Conservation (phyloP, 2,888 invertebrate species). For the Agrotis clavis region DNA sequence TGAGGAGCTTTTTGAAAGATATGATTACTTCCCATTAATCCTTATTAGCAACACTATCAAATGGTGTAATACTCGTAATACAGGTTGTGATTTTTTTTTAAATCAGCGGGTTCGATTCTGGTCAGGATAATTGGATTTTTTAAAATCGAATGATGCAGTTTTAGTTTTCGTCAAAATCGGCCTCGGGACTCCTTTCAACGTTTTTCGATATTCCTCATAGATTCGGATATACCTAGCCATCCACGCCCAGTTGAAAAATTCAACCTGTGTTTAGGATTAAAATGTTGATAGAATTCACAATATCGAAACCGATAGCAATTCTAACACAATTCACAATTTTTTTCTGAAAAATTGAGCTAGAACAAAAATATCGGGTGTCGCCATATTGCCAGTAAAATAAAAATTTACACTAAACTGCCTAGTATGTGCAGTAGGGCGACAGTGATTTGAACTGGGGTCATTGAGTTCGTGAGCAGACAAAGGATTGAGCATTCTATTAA, state of each 20-base stretch:
- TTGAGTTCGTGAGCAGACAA: background rate
- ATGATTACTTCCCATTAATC: background rate
- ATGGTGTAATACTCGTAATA: no score
- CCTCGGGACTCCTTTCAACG: no score
- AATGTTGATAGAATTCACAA: conserved; percentile 1
- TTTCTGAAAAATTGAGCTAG: conserved; percentile 25
- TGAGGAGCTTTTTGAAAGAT: background rate
- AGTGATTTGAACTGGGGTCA: conserved; percentile 16
- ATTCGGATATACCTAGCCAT: no score
- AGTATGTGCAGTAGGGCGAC: conserved; percentile 14
- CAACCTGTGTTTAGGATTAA: no score
- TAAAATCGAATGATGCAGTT: no score
- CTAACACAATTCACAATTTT: conserved; percentile 36
- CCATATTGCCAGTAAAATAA: conserved; percentile 45
- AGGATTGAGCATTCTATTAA: background rate
- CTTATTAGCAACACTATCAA: no score
- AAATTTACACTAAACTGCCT: conserved; percentile 44
- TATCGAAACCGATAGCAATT: conserved; percentile 20
- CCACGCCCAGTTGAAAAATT: no score
- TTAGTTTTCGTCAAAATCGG: no score
- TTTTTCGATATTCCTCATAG: no score
- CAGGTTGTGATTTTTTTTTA: no score
- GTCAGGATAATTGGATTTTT: no score
- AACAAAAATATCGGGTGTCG: conserved; percentile 33
- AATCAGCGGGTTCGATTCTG: no score